Percentiles rank a stretch among this genome's conserved stretches.
Evolutionary conservation across 2,797 vertebrate species (phyloP).

Genomic region (Clangula hyemalis): DNA sequence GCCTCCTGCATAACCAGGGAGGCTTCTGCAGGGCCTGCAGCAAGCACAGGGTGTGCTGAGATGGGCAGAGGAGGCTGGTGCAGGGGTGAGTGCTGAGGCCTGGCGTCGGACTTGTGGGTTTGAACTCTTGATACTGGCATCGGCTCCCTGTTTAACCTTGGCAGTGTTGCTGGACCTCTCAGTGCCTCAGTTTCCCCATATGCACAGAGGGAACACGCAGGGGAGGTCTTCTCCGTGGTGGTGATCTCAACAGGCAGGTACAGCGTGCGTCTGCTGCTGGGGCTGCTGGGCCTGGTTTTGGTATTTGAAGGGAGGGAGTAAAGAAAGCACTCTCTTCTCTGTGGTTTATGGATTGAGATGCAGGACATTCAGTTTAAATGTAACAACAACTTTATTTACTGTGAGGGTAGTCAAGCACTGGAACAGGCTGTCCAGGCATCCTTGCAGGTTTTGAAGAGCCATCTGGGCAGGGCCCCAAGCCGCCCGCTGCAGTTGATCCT

Average conservation of each 20-base stretch:
- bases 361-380: background rate
- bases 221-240: fast-evolving
- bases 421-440: background rate
- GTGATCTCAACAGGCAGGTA: background rate
- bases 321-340: background rate
- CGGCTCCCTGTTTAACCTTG: background rate
- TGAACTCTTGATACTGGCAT: background rate
- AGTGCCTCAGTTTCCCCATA: background rate
- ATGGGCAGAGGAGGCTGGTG: background rate
- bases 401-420: background rate
- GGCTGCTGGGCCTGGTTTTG: background rate
- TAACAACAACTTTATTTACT: background rate
- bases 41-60: fast-evolving
- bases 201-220: fast-evolving
- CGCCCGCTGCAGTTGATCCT: background rate
- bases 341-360: background rate
- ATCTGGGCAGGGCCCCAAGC: background rate
- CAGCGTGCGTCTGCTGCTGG: background rate
- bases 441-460: background rate
- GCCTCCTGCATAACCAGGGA: background rate
- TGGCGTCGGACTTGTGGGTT: background rate
- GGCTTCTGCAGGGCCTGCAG: background rate
- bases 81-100: background rate
- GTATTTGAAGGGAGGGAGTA: background rate
- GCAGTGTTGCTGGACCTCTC: background rate